These are phyloP conservation scores for Sebastolobus altivelis DNA, from an alignment of 2,797 vertebrate genomes.

Conservation along the genomic window DNA sequence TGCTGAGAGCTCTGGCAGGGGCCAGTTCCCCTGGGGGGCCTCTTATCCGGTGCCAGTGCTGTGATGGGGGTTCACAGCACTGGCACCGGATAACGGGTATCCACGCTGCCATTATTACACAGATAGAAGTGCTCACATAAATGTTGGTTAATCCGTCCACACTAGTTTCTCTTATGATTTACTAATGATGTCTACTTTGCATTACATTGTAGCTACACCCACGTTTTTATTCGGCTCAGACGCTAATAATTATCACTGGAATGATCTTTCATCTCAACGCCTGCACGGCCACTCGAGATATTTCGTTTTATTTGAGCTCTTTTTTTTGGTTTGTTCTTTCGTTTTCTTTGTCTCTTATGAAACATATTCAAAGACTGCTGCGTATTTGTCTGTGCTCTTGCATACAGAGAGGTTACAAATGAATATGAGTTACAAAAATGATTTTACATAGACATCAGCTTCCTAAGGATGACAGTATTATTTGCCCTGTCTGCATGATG, in stretches of 20 bases:
- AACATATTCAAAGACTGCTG: neutral
- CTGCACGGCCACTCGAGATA: neutral
- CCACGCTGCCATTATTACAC: slow-evolving; percentile 11
- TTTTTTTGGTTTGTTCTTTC: neutral
- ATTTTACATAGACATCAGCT: slow-evolving; percentile 20
- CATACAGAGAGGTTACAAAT: neutral
- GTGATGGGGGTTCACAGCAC: slow-evolving; percentile 31
- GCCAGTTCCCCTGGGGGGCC: slow-evolving; percentile 2
- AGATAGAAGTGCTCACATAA: neutral
- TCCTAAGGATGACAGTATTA: slow-evolving; percentile 16
- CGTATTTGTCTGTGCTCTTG: neutral
- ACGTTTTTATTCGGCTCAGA: slow-evolving; percentile 2
- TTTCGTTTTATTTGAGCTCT: neutral
- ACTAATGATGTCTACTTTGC: slow-evolving; percentile 1
- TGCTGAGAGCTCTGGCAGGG: slow-evolving; percentile 7
- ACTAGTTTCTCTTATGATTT: slow-evolving; percentile 24
- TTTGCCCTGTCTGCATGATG: slow-evolving; percentile 32
- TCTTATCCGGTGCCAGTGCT: neutral
- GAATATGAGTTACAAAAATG: slow-evolving; percentile 5
- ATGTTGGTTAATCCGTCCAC: slow-evolving; percentile 11
- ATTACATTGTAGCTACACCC: neutral
- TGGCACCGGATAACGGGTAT: slow-evolving; percentile 45
- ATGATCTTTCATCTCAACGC: slow-evolving; percentile 15
- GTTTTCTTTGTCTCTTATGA: neutral
- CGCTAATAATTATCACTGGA: slow-evolving; percentile 9